These are phyloP conservation scores for Drosophila repletoides DNA, from an alignment of 1,140 invertebrate genomes.

Conservation along the genomic window DNA sequence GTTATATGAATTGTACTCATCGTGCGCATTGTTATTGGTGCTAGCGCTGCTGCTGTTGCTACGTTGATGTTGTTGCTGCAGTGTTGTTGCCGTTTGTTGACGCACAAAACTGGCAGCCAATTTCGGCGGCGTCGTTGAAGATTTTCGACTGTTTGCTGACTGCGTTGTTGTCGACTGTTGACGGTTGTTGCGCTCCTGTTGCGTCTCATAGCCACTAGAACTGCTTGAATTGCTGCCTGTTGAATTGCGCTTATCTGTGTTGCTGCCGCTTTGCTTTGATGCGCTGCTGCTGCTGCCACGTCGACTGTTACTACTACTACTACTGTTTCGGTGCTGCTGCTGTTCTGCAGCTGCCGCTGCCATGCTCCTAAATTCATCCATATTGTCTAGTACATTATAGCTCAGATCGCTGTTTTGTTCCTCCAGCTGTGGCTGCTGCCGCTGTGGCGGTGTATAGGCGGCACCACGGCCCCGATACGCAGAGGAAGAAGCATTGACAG, in stretches of 20 bases:
- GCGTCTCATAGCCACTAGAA: conserved; percentile 64
- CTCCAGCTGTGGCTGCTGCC: conserved; percentile 55
- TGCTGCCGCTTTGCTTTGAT: conserved; percentile 16
- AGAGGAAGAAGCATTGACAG: conserved; percentile 22
- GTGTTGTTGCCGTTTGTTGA: conserved; percentile 7
- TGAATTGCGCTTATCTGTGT: conserved; percentile 61
- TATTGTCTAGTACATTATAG: conserved; percentile 76
- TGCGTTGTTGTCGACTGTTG: conserved; percentile 23
- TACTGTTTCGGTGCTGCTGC: conserved; percentile 38
- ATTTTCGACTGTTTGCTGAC: conserved; percentile 44
- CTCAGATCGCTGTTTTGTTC: conserved; percentile 73
- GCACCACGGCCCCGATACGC: conserved; percentile 35
- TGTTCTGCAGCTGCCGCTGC: conserved; percentile 23
- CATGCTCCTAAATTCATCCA: conserved; percentile 69
- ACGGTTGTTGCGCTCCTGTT: conserved; percentile 51
- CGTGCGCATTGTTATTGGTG: conserved; percentile 36
- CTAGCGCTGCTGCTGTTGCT: conserved; percentile 6
- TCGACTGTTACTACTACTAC: conserved; percentile 32
- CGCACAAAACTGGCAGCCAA: conserved; percentile 61
- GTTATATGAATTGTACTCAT: conserved; percentile 55
- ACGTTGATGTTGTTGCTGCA: conserved; percentile 9
- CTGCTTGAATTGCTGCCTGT: conserved; percentile 65
- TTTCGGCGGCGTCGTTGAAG: conserved; percentile 58
- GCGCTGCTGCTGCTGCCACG: conserved; percentile 28
- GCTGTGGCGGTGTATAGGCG: conserved; percentile 62